Conservation (phyloP, 2,888 invertebrate species). For the Sminthurinus aureus region DNA sequence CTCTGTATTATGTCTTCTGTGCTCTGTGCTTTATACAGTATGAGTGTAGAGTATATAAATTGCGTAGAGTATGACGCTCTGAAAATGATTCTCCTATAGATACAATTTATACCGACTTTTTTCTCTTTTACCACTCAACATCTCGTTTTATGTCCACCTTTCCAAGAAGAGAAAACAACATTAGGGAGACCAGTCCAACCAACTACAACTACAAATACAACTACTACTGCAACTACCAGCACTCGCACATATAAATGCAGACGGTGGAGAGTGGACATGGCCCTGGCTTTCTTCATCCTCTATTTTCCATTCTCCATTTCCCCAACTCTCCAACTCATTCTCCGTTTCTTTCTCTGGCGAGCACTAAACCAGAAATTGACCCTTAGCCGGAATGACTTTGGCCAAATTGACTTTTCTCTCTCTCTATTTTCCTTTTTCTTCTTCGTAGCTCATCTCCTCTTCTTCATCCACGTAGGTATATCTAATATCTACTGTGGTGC, state of each 20-base stretch:
- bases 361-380: conserved; percentile 56
- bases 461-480: conserved; percentile 12
- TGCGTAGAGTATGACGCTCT: not conserved
- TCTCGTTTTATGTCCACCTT: conserved; percentile 31
- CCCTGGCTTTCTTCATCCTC: no score
- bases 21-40: no score
- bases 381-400: conserved; percentile 55
- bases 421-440: conserved; percentile 44
- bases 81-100: conserved; percentile 15
- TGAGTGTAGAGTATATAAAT: no score
- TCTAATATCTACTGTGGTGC: no score
- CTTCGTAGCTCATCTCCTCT: conserved; percentile 36
- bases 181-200: not conserved
- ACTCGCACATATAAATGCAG: not conserved
- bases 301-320: not conserved
- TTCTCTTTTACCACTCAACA: conserved; percentile 20
- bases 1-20: not conserved
- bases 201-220: no score
- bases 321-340: no score
- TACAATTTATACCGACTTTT: not conserved
- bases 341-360: conserved; percentile 30
- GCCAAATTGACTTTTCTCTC: conserved; percentile 55
- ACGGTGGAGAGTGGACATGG: conserved; percentile 28
- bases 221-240: no score
- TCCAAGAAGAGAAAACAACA: not conserved